Conservation (phyloP, 2,113 vertebrate genomes). For the Ciconia stormi region DNA sequence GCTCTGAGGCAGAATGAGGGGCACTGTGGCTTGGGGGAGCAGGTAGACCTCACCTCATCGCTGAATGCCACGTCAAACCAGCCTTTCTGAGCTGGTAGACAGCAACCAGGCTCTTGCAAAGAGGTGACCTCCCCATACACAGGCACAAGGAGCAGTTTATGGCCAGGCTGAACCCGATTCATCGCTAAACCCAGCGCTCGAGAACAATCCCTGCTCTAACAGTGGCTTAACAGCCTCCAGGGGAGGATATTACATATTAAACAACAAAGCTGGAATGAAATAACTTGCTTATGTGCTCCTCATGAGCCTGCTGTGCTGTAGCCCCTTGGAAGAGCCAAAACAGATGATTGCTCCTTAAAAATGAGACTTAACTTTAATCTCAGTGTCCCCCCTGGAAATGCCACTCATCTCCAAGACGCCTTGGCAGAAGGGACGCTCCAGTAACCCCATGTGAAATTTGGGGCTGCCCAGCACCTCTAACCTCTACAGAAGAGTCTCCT, state of each 20-base stretch:
- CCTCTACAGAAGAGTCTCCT: background rate
- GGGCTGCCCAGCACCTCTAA: background rate
- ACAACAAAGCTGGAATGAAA: background rate
- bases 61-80: background rate
- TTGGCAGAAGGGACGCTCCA: background rate
- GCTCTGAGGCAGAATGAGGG: background rate
- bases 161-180: background rate
- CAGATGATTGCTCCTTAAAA: background rate
- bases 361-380: background rate
- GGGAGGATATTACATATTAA: background rate
- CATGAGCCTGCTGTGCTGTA: background rate
- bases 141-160: background rate
- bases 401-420: background rate
- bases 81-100: background rate
- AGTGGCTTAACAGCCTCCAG: background rate
- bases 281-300: background rate
- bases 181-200: fast-evolving
- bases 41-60: background rate
- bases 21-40: background rate
- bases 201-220: background rate
- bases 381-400: background rate
- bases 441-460: background rate
- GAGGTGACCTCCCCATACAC: background rate
- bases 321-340: background rate
- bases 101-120: background rate